Percentiles rank a stretch among this genome's conserved stretches.
phyloP scores from a whole-genome alignment of 2,113 vertebrate genomes.

The Anseranas semipalmata region DNA sequence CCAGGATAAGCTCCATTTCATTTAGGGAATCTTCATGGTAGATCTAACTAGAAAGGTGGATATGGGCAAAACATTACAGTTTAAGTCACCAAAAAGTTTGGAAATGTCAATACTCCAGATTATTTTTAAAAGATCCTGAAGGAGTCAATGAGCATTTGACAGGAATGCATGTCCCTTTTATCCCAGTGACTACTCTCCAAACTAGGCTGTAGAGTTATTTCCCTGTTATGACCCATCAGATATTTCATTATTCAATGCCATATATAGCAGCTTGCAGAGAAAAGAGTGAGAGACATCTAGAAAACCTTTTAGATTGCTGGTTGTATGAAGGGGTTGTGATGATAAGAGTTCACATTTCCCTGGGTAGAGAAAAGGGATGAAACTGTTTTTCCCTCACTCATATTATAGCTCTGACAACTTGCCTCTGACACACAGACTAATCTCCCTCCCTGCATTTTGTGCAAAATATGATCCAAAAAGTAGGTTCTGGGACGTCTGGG shows the following conservation, averaged over 20 bases:
- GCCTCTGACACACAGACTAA: not conserved
- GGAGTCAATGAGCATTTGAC: not conserved
- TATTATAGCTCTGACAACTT: not conserved
- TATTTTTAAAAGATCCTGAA: not conserved
- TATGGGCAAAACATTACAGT: not conserved
- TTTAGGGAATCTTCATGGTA: not conserved
- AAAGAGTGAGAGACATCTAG: not conserved
- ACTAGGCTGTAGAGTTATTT: not conserved
- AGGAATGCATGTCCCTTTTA: not conserved
- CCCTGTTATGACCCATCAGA: not conserved
- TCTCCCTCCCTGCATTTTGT: not conserved
- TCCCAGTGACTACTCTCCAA: not conserved
- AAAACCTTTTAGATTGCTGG: not conserved
- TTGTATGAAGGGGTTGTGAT: not conserved
- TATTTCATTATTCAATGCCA: not conserved
- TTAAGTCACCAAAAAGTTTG: not conserved
- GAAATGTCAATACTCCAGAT: not conserved
- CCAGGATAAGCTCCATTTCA: not conserved
- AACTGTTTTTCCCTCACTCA: not conserved
- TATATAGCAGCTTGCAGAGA: not conserved
- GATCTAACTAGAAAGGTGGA: not conserved
- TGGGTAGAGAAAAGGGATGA: not conserved
- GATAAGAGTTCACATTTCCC: not conserved
- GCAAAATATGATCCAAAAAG: not conserved
- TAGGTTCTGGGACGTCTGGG: not conserved